Conservation (phyloP, 2,888 invertebrate species). For the Drosophila fulvimacula region DNA sequence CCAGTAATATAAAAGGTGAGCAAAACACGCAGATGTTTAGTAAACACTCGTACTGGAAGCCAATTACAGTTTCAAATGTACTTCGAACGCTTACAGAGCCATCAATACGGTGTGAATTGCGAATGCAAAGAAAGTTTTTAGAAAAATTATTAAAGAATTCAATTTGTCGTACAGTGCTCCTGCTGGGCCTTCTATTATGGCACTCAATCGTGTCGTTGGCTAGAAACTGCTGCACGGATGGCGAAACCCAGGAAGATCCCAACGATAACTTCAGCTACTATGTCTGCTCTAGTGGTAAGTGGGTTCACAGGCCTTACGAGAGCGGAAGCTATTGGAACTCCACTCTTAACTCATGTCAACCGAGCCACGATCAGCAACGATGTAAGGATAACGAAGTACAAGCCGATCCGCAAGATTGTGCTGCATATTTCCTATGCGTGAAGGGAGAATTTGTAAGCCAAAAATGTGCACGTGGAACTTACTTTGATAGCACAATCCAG, state of each 20-base stretch:
- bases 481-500: slow-evolving; percentile 18
- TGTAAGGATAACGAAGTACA: slow-evolving; percentile 20
- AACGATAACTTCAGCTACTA: slow-evolving; percentile 40
- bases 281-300: slow-evolving; percentile 45
- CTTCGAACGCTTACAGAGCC: slow-evolving; percentile 3
- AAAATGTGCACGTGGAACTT: slow-evolving; percentile 12
- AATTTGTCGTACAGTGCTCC: slow-evolving; percentile 24
- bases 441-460: slow-evolving; percentile 17
- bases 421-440: slow-evolving; percentile 37
- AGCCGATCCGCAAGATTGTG: slow-evolving; percentile 42
- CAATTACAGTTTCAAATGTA: slow-evolving; percentile 29
- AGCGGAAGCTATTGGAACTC: slow-evolving; percentile 35
- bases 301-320: slow-evolving; percentile 31
- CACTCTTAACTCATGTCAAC: slow-evolving; percentile 1
- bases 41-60: slow-evolving; percentile 22
- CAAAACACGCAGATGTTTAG: slow-evolving; percentile 30
- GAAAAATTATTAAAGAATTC: background rate
- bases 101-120: slow-evolving; percentile 14
- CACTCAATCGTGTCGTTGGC: slow-evolving; percentile 23
- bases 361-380: slow-evolving; percentile 15
- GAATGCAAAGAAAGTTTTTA: background rate
- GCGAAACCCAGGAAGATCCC: slow-evolving; percentile 41
- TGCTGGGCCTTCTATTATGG: slow-evolving; percentile 39
- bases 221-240: slow-evolving; percentile 47
- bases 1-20: slow-evolving; percentile 55